Percentiles rank a stretch among this genome's conserved stretches.
phyloP scores from a whole-genome alignment of 1,140 invertebrate genomes.

The Nomia melanderi region DNA sequence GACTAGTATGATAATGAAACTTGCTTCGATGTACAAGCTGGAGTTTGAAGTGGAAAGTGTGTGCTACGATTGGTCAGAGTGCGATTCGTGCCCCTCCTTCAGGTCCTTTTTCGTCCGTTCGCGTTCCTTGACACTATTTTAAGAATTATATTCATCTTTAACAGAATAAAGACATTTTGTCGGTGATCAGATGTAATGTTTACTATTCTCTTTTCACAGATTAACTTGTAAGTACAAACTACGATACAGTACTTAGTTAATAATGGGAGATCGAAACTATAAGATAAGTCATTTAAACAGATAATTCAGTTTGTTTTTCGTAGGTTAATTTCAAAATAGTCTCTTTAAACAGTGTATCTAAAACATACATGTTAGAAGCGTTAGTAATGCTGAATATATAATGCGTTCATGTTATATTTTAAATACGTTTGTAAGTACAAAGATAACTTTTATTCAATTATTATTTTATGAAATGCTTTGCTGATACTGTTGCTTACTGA shows the following conservation, averaged over 20 bases:
- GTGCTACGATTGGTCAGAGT: too few relatives aligned
- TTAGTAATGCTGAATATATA: background rate
- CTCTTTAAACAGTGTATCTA: background rate
- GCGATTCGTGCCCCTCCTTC: background rate
- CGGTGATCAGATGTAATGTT: background rate
- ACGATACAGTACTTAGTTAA: too few relatives aligned
- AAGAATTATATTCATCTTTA: too few relatives aligned
- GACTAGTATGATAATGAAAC: too few relatives aligned
- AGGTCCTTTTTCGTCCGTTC: background rate
- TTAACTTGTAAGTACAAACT: too few relatives aligned
- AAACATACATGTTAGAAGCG: background rate
- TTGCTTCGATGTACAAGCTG: too few relatives aligned
- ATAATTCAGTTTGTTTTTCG: background rate
- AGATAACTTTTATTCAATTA: background rate
- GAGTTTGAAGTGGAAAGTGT: too few relatives aligned
- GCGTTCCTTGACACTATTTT: too few relatives aligned
- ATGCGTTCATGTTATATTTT: background rate
- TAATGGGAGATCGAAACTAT: too few relatives aligned
- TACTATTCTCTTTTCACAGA: too few relatives aligned
- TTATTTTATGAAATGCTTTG: too few relatives aligned
- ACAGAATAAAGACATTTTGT: constrained; percentile 29
- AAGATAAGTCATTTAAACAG: background rate
- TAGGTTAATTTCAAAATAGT: background rate
- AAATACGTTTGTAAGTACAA: background rate
- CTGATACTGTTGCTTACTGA: too few relatives aligned